These are phyloP conservation scores for Xyrichtys novacula DNA, from an alignment of 2,797 vertebrate species.

Conservation along the genomic window DNA sequence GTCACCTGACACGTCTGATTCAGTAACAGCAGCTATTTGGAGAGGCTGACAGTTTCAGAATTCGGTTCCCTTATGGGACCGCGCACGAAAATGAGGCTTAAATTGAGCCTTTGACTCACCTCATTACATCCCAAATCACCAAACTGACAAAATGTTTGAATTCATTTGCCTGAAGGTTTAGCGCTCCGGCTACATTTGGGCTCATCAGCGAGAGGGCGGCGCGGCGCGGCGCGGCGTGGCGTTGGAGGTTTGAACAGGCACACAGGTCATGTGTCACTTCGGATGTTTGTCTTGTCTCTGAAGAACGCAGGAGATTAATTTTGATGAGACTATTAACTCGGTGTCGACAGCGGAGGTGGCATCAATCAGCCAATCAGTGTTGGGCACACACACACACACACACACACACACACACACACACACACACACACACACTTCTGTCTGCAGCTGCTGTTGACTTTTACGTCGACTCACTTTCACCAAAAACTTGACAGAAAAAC, in stretches of 20 bases:
- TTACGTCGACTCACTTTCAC: background rate
- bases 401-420: too few species aligned
- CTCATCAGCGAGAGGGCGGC: constrained; percentile 2
- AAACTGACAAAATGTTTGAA: background rate
- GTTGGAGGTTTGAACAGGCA: constrained; percentile 4
- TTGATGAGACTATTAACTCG: constrained; percentile 63
- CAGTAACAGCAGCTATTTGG: background rate
- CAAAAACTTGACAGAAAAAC: background rate
- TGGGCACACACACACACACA: constrained; percentile 27
- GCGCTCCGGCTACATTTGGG: background rate
- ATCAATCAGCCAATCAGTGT: constrained; percentile 64
- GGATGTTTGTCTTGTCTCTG: constrained; percentile 49
- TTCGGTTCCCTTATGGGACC: background rate
- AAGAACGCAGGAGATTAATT: constrained; percentile 41
- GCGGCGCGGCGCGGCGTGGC: background rate
- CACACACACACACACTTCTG: too few species aligned
- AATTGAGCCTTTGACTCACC: background rate
- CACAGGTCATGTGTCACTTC: constrained; percentile 37
- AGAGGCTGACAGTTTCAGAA: constrained; percentile 14
- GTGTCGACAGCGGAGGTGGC: constrained; percentile 39
- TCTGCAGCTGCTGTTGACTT: constrained; percentile 6
- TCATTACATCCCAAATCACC: constrained; percentile 3
- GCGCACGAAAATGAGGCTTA: background rate
- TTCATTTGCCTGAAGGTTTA: background rate
- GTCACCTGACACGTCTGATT: constrained; percentile 9